Evolutionary conservation across 2,888 invertebrate species (phyloP).

Genomic region (Nephrocerus scutellatus): DNA sequence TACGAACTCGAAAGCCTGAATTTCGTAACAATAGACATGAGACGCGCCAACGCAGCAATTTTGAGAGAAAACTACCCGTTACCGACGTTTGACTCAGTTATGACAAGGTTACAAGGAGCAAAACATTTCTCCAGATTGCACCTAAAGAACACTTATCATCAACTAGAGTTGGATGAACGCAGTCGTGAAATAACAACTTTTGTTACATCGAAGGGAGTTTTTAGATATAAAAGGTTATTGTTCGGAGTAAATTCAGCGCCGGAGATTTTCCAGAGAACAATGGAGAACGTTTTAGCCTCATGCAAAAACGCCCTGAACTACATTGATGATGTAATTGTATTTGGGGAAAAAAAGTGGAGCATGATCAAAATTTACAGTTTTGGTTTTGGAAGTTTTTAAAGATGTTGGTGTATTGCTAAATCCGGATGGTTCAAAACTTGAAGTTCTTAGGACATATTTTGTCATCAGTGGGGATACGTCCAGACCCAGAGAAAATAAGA

Average conservation of each 20-base stretch:
- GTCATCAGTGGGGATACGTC: not conserved
- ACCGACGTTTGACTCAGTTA: constrained; percentile 22
- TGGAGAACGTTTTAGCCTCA: constrained; percentile 26
- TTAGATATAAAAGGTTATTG: constrained; percentile 34
- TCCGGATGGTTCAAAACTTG: constrained; percentile 2
- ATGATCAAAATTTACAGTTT: constrained; percentile 27
- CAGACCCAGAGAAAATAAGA: constrained; percentile 10
- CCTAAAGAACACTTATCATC: constrained; percentile 27
- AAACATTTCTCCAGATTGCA: constrained; percentile 32
- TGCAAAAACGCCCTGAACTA: constrained; percentile 32
- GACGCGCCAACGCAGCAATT: constrained; percentile 30
- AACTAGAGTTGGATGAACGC: constrained; percentile 17
- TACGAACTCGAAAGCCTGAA: too few species aligned
- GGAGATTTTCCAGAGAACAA: constrained; percentile 22
- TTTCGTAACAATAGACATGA: too few species aligned
- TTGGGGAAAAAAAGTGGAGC: too few species aligned
- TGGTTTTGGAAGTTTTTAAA: constrained; percentile 19
- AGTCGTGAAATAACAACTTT: constrained; percentile 13
- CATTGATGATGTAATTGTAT: constrained; percentile 21
- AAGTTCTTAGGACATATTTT: constrained; percentile 5
- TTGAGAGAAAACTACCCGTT: constrained; percentile 14
- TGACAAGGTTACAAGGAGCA: constrained; percentile 20
- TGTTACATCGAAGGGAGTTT: constrained; percentile 14
- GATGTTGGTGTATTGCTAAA: constrained; percentile 22
- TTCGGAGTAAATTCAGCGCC: constrained; percentile 33